Evolutionary conservation across 2,113 vertebrate genomes (phyloP).

Genomic region (Stegastes partitus): DNA sequence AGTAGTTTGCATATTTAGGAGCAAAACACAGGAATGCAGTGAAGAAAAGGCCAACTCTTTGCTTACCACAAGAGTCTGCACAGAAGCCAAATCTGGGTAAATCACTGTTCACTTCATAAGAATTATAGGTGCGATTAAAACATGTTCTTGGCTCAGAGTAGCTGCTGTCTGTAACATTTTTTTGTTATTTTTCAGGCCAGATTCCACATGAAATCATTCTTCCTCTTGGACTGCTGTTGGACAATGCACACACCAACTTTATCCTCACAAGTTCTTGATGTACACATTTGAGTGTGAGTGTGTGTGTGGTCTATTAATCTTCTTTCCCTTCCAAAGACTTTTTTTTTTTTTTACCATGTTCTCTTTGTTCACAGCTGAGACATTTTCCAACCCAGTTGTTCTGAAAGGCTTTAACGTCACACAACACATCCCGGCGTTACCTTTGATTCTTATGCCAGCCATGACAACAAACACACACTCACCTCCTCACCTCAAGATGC

Average conservation of each 20-base stretch:
- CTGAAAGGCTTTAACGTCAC: conserved; percentile 15
- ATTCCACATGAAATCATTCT: conserved; percentile 34
- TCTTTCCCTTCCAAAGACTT: conserved; percentile 13
- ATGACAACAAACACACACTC: conserved; percentile 7
- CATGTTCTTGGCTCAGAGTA: conserved; percentile 39
- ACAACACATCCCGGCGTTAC: conserved; percentile 7
- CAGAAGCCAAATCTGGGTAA: conserved; percentile 15
- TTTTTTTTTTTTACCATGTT: neutral
- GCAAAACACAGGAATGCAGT: conserved; percentile 18
- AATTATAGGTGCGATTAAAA: conserved; percentile 37
- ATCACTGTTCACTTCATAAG: conserved; percentile 28
- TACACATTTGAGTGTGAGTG: conserved; percentile 18
- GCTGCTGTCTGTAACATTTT: conserved; percentile 18
- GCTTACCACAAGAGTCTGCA: conserved; percentile 1
- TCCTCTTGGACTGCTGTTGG: conserved; percentile 4
- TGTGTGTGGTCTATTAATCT: conserved; percentile 57
- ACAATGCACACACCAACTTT: conserved; percentile 3
- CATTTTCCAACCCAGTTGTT: conserved; percentile 6
- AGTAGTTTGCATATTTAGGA: neutral
- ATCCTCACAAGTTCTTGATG: conserved; percentile 12
- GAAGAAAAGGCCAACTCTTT: neutral
- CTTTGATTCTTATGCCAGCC: conserved; percentile 21
- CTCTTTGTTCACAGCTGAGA: neutral
- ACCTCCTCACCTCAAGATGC: conserved; percentile 6
- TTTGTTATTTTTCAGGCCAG: conserved; percentile 9